Base-by-base conservation (phyloP, 2,113 vertebrate genomes). In the Narcine bancroftii region DNA sequence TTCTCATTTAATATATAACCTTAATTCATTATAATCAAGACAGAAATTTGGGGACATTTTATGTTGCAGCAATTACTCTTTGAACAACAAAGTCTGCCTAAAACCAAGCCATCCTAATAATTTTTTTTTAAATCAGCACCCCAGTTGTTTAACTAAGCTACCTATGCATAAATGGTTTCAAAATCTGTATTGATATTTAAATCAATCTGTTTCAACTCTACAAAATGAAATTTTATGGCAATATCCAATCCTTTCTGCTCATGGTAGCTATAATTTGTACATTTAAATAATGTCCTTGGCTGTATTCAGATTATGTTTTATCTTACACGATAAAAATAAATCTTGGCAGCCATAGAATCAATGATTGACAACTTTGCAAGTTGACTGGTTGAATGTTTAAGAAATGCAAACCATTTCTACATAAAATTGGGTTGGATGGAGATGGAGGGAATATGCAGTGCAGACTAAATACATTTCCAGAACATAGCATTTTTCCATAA, bases 251-350 rank as follows among this genome's bases (percentile, higher is more conserved):
- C 36, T 36, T 36, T 24, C 56, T 60, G 53, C 36, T 65, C 13
- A 89, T 36, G 39, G 11, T 60, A 29, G 7, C 56, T 19, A 63
- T 21, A 56, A 21, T 89, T 24, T 89, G 36, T 7, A 3, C 60
- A 39, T 65, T 65, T 65, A 60, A 60, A 85, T 36, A 26, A 33
- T 24, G 13, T 85, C 11, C 26, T 19, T 13, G 50, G 85, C 17
- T 65, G n/a, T 7, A 39, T 63, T 26, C 53, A n/a, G 36, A 21
- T 39, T 89, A 63, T 89, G 15, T 6, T 89, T 89, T 56, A 39
- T 56, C n/a, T 89, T 60, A 60, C 56, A 63, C 56, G 65, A 89
- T n/a, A 47, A 87, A 53, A 63, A 63, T 89, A 89, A 63, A 89
- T 89, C 56, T 56, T 65, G 39, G 56, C 11, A 63, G 81, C 53